phyloP scores from a whole-genome alignment of 2,113 vertebrate species.

The Malurus cyaneus region DNA sequence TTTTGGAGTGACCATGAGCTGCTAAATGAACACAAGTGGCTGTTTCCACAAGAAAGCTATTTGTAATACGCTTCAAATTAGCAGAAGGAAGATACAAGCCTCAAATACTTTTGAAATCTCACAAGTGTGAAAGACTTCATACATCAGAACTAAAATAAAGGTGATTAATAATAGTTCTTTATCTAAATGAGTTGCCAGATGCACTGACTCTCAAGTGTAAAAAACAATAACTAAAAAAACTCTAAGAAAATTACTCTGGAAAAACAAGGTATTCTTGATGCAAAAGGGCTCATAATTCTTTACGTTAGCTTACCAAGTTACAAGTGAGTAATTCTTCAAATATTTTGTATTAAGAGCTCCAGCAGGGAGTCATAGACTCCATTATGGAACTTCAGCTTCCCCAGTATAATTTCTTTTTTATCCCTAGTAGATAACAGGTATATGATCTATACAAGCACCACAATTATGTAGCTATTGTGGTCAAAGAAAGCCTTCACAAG shows the following conservation, averaged over 20 bases:
- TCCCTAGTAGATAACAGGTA: not conserved
- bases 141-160: slow-evolving; percentile 72
- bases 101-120: slow-evolving; percentile 70
- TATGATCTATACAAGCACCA: not conserved
- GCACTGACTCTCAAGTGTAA: slow-evolving; percentile 43
- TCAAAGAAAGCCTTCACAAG: not conserved
- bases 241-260: not conserved
- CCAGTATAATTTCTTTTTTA: not conserved
- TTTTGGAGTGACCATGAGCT: slow-evolving; percentile 61
- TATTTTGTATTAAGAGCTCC: not conserved
- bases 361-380: not conserved
- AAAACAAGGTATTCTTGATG: not conserved
- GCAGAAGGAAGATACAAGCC: slow-evolving; percentile 58
- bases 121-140: slow-evolving; percentile 73
- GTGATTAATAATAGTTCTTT: slow-evolving; percentile 74
- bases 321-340: not conserved
- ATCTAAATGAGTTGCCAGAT: slow-evolving; percentile 73
- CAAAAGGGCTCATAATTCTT: not conserved
- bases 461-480: not conserved
- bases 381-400: not conserved
- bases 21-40: slow-evolving; percentile 73
- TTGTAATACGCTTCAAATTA: slow-evolving; percentile 76
- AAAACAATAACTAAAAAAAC: not conserved
- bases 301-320: not conserved
- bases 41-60: slow-evolving; percentile 65